Percentiles rank a stretch among this genome's conserved stretches.
phyloP scores from a whole-genome alignment of 2,113 vertebrate genomes.

The Pomatorhinus ruficollis region DNA sequence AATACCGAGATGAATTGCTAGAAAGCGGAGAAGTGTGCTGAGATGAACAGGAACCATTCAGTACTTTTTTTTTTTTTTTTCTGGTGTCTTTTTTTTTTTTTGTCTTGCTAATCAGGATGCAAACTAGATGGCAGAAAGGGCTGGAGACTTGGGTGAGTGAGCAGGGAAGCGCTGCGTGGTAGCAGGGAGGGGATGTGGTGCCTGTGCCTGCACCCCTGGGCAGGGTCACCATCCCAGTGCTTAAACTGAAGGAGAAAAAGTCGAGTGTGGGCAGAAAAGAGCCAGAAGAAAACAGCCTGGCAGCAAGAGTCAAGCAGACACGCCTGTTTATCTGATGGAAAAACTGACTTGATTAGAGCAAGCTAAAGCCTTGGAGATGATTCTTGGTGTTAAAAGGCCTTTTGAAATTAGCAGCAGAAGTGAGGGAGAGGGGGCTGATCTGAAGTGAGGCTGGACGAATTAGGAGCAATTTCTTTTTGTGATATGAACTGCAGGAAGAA shows the following conservation, averaged over 20 bases:
- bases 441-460: background rate
- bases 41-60: background rate
- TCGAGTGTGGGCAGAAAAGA: background rate
- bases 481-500: background rate
- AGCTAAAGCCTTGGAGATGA: background rate
- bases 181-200: background rate
- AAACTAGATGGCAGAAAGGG: background rate
- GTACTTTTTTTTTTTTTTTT: background rate
- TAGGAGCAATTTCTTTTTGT: background rate
- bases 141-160: background rate
- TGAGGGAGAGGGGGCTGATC: background rate
- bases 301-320: background rate
- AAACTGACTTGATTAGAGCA: background rate
- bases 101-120: background rate
- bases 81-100: background rate
- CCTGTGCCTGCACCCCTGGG: background rate
- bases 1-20: background rate
- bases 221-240: background rate
- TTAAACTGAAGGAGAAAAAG: background rate
- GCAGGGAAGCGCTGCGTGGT: background rate
- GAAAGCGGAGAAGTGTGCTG: background rate
- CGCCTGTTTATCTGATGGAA: background rate
- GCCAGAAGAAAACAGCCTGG: background rate
- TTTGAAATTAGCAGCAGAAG: background rate
- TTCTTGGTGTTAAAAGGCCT: background rate